Conservation (phyloP, 2,797 vertebrate species). For the Podarcis siculus region DNA sequence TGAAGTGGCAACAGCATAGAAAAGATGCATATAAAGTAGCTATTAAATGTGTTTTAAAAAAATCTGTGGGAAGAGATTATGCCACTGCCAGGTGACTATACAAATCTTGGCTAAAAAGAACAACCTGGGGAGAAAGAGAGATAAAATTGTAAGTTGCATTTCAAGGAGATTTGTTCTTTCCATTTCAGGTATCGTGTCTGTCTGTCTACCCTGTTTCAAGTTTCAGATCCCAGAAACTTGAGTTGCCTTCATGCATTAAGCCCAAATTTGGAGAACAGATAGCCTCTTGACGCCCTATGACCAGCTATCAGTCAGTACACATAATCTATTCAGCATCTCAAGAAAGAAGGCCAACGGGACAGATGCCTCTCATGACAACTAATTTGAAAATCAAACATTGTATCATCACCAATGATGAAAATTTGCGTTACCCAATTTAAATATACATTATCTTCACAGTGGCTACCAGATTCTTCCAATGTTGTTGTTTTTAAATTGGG, state of each 20-base stretch:
- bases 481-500: no score
- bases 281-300: constrained; percentile 1
- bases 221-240: constrained; percentile 5
- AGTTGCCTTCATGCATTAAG: constrained; percentile 14
- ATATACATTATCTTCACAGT: background rate
- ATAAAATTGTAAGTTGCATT: constrained; percentile 1
- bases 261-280: background rate
- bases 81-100: constrained; percentile 11
- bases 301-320: background rate
- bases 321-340: background rate
- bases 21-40: constrained; percentile 51
- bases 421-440: background rate
- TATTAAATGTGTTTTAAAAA: constrained; percentile 39
- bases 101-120: constrained; percentile 44
- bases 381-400: background rate
- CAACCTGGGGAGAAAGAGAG: constrained; percentile 32
- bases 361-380: background rate
- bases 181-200: background rate
- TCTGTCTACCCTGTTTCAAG: background rate
- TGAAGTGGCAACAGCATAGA: constrained; percentile 37
- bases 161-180: background rate
- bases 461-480: no score
- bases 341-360: background rate
- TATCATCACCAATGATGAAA: background rate
- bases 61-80: constrained; percentile 23